Conservation (phyloP, 2,888 invertebrate genomes). For the Strigamia crassipes region DNA sequence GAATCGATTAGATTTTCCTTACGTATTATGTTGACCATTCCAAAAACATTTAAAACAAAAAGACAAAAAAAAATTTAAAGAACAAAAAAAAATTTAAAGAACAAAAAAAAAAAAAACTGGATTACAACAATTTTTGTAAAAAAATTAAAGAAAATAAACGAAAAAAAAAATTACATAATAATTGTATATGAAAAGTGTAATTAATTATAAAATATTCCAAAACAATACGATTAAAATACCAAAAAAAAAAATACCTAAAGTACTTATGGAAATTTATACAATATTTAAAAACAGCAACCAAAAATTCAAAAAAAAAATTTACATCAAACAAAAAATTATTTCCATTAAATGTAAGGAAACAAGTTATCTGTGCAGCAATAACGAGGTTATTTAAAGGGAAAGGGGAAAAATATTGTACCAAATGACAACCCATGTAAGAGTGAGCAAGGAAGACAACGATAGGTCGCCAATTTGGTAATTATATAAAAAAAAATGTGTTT, state of each 20-base stretch:
- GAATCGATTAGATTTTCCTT: not conserved
- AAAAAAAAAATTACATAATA: constrained; percentile 49
- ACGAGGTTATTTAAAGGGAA: not conserved
- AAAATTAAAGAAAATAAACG: not conserved
- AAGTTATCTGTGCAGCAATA: constrained; percentile 11
- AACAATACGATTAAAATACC: constrained; percentile 44
- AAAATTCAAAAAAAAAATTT: not conserved
- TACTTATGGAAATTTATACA: not conserved
- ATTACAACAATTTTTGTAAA: not conserved
- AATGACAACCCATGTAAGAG: constrained; percentile 43
- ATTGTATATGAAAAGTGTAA: constrained; percentile 56
- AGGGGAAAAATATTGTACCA: constrained; percentile 10
- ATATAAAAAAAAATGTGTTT: constrained; percentile 7
- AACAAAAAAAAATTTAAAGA: constrained; percentile 10
- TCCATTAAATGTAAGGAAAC: constrained; percentile 5
- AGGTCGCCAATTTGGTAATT: constrained; percentile 44
- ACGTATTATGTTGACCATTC: constrained; percentile 44
- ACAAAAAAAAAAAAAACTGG: not conserved
- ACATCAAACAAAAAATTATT: constrained; percentile 23
- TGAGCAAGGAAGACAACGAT: constrained; percentile 46
- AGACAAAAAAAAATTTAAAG: not conserved
- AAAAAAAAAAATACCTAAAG: constrained; percentile 19
- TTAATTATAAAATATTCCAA: constrained; percentile 54
- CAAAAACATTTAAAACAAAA: not conserved
- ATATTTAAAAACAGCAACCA: constrained; percentile 36